Evolutionary conservation across 2,888 invertebrate genomes (phyloP).

Genomic region (Mythimna impura): DNA sequence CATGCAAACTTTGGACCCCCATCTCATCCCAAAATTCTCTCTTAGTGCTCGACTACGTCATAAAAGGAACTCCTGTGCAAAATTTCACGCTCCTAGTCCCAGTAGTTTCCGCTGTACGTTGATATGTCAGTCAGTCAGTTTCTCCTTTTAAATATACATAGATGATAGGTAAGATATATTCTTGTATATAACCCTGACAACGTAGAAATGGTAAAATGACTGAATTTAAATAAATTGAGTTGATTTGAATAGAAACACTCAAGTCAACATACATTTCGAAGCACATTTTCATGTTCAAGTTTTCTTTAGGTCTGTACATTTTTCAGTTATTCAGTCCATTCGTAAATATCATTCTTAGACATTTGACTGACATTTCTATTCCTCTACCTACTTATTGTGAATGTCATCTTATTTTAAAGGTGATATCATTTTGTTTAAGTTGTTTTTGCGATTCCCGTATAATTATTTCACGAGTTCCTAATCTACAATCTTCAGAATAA

Average conservation of each 20-base stretch:
- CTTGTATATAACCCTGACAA: too few species aligned
- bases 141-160: too few species aligned
- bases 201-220: too few species aligned
- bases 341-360: constrained; percentile 30
- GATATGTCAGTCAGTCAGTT: too few species aligned
- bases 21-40: too few species aligned
- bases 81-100: too few species aligned
- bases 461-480: constrained; percentile 24
- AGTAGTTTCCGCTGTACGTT: too few species aligned
- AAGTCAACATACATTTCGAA: background rate
- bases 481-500: constrained; percentile 26
- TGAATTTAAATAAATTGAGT: too few species aligned
- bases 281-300: background rate
- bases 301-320: background rate
- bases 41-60: too few species aligned
- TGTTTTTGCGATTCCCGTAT: constrained; percentile 5
- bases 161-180: too few species aligned
- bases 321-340: constrained; percentile 5
- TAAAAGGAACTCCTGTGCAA: too few species aligned
- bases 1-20: too few species aligned
- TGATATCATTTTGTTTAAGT: background rate
- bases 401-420: constrained; percentile 6
- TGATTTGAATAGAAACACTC: background rate
- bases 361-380: constrained; percentile 34
- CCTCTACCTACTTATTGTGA: constrained; percentile 13